These are phyloP conservation scores for Sterrhoptilus dennistouni DNA, from an alignment of 2,113 vertebrate genomes.

Conservation along the genomic window DNA sequence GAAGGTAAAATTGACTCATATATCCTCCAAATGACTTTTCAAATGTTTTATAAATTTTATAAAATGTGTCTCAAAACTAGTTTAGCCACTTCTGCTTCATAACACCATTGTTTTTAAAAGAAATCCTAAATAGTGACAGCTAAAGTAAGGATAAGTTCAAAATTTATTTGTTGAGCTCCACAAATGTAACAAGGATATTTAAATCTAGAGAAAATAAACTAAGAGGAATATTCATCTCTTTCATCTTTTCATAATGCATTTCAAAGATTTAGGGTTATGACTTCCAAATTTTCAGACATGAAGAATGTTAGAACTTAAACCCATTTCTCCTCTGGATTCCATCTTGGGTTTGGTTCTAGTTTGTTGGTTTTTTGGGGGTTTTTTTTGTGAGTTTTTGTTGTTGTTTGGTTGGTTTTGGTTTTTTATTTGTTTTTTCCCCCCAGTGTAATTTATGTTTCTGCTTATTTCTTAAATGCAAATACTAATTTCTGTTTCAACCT, in stretches of 20 bases:
- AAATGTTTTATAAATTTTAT: neutral
- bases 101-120: neutral
- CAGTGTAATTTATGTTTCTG: neutral
- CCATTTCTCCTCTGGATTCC: neutral
- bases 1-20: neutral
- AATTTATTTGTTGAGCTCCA: neutral
- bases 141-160: neutral
- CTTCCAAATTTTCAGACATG: neutral
- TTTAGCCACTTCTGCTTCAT: neutral
- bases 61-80: neutral
- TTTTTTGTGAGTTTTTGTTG: too few species aligned
- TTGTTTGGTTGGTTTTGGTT: too few species aligned
- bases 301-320: neutral
- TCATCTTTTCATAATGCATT: neutral
- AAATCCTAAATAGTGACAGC: neutral
- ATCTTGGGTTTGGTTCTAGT: neutral
- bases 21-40: neutral
- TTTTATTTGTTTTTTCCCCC: accelerated
- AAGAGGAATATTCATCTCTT: neutral
- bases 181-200: neutral
- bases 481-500: neutral
- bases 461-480: neutral
- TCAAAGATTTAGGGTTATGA: neutral
- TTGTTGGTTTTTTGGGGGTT: too few species aligned
- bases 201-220: neutral